Conservation (phyloP, 2,797 vertebrate species). For the Helarctos malayanus region DNA sequence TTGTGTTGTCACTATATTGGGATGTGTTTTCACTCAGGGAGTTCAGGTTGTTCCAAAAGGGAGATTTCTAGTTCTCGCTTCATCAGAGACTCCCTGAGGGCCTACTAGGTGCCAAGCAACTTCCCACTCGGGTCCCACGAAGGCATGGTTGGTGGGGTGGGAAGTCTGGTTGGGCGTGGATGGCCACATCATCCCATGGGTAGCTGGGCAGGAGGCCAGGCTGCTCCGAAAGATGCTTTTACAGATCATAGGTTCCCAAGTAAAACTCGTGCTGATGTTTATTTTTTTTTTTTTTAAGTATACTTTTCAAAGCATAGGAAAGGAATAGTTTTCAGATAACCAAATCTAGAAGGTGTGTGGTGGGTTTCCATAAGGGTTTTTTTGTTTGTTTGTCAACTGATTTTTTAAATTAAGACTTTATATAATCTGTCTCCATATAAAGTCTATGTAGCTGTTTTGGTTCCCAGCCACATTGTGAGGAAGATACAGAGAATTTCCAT, state of each 20-base stretch:
- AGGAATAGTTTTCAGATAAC: neutral
- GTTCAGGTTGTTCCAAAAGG: neutral
- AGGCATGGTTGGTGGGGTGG: neutral
- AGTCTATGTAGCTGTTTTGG: neutral
- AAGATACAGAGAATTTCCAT: neutral
- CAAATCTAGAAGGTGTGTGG: neutral
- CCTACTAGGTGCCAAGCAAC: neutral
- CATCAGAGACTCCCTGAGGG: neutral
- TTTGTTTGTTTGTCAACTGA: too few relatives aligned
- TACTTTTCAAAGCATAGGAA: neutral
- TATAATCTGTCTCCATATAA: too few relatives aligned
- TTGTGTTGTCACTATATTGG: accelerated
- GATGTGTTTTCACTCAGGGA: neutral
- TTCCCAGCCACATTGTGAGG: neutral
- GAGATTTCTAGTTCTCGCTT: neutral
- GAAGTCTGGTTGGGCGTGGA: neutral
- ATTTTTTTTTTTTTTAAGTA: neutral
- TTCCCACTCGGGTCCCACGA: accelerated
- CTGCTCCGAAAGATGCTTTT: neutral
- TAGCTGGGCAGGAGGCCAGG: neutral
- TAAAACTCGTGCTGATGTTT: neutral
- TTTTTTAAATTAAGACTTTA: too few relatives aligned
- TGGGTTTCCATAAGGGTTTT: neutral
- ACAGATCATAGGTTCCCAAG: neutral
- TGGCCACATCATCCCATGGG: too few relatives aligned